A percentile compares a stretch with the other conserved stretches of the same genome.
Evolutionary conservation across 2,113 vertebrate genomes (phyloP).

Genomic region (Arvicanthis niloticus): DNA sequence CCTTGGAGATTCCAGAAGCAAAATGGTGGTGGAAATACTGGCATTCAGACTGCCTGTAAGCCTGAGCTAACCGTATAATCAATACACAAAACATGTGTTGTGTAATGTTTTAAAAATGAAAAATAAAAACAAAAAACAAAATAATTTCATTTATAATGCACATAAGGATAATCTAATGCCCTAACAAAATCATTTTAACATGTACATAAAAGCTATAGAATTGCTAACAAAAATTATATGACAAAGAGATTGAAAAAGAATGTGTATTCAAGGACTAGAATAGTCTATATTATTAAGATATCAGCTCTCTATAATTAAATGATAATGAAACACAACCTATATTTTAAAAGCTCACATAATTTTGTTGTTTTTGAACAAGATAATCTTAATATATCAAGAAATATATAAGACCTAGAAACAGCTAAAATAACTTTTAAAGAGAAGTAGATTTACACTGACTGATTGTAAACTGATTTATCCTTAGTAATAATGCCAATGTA

Average conservation of each 20-base stretch:
- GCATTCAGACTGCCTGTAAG: not conserved
- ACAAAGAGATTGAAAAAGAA: not conserved
- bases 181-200: not conserved
- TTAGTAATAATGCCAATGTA: not conserved
- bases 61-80: not conserved
- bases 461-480: not conserved
- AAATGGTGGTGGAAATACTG: not conserved
- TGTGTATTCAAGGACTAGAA: not conserved
- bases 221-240: not conserved
- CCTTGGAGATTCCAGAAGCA: not conserved
- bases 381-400: not conserved
- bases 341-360: not conserved
- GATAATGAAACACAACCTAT: not conserved
- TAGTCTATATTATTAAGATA: not conserved
- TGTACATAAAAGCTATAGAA: not conserved
- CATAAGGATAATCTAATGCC: not conserved
- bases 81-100: not conserved
- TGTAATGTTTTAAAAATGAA: not conserved
- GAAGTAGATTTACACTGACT: not conserved
- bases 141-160: not conserved
- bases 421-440: not conserved
- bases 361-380: not conserved
- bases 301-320: not conserved
- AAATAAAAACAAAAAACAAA: slow-evolving; percentile 25
- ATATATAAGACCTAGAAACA: not conserved